These are phyloP conservation scores for Eutolmus rufibarbis DNA, from an alignment of 2,888 invertebrate genomes.

Conservation along the genomic window DNA sequence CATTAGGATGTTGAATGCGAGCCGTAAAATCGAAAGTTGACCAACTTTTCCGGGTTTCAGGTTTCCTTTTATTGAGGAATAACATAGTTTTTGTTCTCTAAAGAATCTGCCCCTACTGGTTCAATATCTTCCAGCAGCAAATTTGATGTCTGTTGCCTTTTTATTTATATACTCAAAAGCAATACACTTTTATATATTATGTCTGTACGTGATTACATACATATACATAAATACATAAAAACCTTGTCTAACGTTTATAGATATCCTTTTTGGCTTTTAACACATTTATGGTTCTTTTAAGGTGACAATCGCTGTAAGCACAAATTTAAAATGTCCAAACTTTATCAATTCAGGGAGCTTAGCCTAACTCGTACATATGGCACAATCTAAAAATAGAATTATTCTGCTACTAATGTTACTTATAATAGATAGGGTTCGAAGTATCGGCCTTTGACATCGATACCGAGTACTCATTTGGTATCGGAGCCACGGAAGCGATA, in stretches of 20 bases:
- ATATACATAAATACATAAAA: background rate
- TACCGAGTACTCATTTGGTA: too few relatives aligned
- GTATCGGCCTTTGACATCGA: too few relatives aligned
- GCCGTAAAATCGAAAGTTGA: background rate
- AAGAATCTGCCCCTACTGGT: background rate
- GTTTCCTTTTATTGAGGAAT: background rate
- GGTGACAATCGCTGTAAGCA: background rate
- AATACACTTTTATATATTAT: background rate
- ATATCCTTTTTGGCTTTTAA: too few relatives aligned
- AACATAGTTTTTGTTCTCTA: background rate
- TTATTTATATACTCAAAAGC: background rate
- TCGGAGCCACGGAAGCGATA: too few relatives aligned
- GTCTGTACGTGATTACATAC: background rate
- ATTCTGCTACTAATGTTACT: too few relatives aligned
- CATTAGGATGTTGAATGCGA: background rate
- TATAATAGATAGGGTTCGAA: too few relatives aligned
- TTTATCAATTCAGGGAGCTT: too few relatives aligned
- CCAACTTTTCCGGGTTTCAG: background rate
- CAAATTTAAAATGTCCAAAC: background rate
- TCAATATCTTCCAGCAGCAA: background rate
- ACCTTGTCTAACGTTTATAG: background rate
- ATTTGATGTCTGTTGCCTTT: background rate
- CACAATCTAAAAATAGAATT: too few relatives aligned
- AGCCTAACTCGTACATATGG: too few relatives aligned
- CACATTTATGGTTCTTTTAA: background rate